Percentiles rank a stretch among this genome's conserved stretches.
Evolutionary conservation across 2,888 invertebrate genomes (phyloP).

Genomic region (Dastarcus helophoroides): DNA sequence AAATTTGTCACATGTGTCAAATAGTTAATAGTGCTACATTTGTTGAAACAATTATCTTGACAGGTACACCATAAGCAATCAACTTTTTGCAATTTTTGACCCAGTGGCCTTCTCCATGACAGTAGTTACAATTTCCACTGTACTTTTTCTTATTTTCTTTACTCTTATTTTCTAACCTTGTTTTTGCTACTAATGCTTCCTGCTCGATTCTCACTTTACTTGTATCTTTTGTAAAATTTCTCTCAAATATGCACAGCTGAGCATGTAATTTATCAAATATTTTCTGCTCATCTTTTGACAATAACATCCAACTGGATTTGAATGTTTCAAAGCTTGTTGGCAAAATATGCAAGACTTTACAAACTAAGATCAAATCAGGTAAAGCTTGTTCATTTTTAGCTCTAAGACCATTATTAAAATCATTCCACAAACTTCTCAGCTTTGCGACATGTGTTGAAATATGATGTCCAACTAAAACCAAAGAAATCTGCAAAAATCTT

Average conservation of each 20-base stretch:
- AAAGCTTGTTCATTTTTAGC: slow-evolving; percentile 15
- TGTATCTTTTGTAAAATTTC: slow-evolving; percentile 4
- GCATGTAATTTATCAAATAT: slow-evolving; percentile 17
- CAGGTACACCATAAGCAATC: too few relatives aligned
- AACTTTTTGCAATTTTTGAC: too few relatives aligned
- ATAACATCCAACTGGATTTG: slow-evolving; percentile 18
- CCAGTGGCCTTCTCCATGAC: too few relatives aligned
- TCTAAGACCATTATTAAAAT: slow-evolving; percentile 17
- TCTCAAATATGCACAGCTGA: slow-evolving; percentile 18
- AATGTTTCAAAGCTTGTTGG: slow-evolving; percentile 13
- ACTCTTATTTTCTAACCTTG: neutral
- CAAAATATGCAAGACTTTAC: slow-evolving; percentile 17
- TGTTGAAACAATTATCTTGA: too few relatives aligned
- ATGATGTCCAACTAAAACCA: slow-evolving; percentile 23
- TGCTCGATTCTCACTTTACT: neutral
- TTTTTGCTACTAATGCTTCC: neutral
- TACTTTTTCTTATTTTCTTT: too few relatives aligned
- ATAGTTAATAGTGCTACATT: too few relatives aligned
- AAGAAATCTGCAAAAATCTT: slow-evolving; percentile 19
- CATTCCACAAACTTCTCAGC: slow-evolving; percentile 19
- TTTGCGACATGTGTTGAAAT: slow-evolving; percentile 22
- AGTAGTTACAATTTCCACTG: too few relatives aligned
- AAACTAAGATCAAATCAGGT: slow-evolving; percentile 19
- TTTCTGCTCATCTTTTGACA: slow-evolving; percentile 18
- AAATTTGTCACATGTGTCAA: too few relatives aligned